These are phyloP conservation scores for Oxycera nigricornis DNA, from an alignment of 2,888 invertebrate species.

Conservation along the genomic window DNA sequence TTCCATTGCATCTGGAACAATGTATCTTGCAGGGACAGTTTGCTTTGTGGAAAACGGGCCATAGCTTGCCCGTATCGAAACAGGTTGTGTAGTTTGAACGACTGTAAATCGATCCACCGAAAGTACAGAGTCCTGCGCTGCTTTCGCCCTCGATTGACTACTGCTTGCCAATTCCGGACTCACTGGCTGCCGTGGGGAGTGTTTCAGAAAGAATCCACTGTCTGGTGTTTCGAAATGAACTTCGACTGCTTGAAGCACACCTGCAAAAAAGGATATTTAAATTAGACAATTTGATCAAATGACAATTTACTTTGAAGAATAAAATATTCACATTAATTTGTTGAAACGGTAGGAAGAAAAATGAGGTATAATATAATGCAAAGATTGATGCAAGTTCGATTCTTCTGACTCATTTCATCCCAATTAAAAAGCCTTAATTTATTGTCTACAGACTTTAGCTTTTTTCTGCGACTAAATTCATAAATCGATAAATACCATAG, in stretches of 20 bases:
- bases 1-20: slow-evolving; percentile 84
- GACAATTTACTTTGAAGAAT: background rate
- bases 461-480: too few species aligned
- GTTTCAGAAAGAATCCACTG: slow-evolving; percentile 88
- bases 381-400: too few species aligned
- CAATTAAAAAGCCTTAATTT: too few species aligned
- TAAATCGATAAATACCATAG: too few species aligned
- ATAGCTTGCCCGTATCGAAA: slow-evolving; percentile 89
- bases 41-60: slow-evolving; percentile 96
- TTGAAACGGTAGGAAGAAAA: background rate
- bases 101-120: slow-evolving; percentile 90
- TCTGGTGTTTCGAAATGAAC: slow-evolving; percentile 92
- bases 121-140: slow-evolving; percentile 72
- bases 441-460: too few species aligned
- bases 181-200: slow-evolving; percentile 74
- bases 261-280: slow-evolving; percentile 65
- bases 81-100: slow-evolving; percentile 88
- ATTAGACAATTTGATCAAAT: background rate
- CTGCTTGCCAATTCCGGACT: slow-evolving; percentile 57
- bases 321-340: background rate
- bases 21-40: slow-evolving; percentile 86
- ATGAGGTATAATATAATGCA: background rate
- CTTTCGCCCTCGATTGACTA: slow-evolving; percentile 57
- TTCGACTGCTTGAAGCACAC: slow-evolving; percentile 75
- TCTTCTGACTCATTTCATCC: too few species aligned